Conservation (phyloP, 2,888 invertebrate species). For the Eulithis testata region DNA sequence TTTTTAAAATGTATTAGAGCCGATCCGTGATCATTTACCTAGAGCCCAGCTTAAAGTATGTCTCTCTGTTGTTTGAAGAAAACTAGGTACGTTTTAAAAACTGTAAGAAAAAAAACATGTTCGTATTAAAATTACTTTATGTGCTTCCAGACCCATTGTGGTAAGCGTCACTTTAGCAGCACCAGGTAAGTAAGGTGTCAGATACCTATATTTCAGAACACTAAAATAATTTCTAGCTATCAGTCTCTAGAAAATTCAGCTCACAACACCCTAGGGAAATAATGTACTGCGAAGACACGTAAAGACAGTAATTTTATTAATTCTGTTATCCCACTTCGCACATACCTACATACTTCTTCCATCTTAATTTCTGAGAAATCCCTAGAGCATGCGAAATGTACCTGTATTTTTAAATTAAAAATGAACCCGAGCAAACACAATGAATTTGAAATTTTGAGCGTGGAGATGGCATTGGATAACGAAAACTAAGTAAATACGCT, state of each 20-base stretch:
- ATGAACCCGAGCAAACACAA: constrained; percentile 34
- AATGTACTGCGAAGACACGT: constrained; percentile 31
- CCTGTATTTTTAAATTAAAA: constrained; percentile 42
- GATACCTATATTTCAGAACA: constrained; percentile 9
- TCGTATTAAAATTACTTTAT: too few species aligned
- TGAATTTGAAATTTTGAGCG: constrained; percentile 40
- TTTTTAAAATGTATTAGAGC: background rate
- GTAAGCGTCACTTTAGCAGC: background rate
- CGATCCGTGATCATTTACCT: background rate
- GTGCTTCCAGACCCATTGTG: background rate
- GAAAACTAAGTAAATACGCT: constrained; percentile 29
- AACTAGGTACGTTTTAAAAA: too few species aligned
- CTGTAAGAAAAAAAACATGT: too few species aligned
- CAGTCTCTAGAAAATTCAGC: constrained; percentile 20
- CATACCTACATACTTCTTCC: constrained; percentile 36
- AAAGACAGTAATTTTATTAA: constrained; percentile 39
- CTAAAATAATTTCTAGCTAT: constrained; percentile 22
- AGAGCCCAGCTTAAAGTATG: too few species aligned
- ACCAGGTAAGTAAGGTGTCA: constrained; percentile 3
- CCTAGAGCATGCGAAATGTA: constrained; percentile 26
- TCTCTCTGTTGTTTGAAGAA: background rate
- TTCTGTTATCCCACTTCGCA: constrained; percentile 31
- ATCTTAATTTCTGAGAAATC: constrained; percentile 39
- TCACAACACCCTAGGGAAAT: constrained; percentile 31
- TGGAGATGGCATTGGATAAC: constrained; percentile 28